phyloP scores from a whole-genome alignment of 2,797 vertebrate species.

The Danionella dracula region DNA sequence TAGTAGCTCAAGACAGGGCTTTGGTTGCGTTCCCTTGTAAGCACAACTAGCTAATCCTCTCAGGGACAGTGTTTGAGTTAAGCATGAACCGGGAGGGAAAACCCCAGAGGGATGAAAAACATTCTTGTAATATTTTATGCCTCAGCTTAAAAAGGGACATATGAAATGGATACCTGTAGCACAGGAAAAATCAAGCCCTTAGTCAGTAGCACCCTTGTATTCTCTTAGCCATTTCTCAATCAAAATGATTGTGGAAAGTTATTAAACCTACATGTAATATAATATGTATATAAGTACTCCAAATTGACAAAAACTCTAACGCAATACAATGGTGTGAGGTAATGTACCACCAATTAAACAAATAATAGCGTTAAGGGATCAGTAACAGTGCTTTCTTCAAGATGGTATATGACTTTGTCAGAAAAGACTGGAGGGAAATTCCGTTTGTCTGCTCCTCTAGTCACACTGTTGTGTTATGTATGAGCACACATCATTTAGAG shows the following conservation, averaged over 20 bases:
- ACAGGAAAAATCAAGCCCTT: not conserved
- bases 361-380: no score
- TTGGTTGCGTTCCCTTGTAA: constrained; percentile 16
- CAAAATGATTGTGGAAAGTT: no score
- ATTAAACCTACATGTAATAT: no score
- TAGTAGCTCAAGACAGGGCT: constrained; percentile 17
- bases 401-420: no score
- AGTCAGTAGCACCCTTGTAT: not conserved
- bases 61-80: constrained; percentile 41
- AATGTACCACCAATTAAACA: no score
- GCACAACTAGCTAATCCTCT: constrained; percentile 29
- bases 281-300: no score
- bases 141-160: constrained; percentile 27
- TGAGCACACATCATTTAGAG: not conserved
- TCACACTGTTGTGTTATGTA: not conserved
- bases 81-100: constrained; percentile 43
- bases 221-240: not conserved
- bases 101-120: constrained; percentile 39
- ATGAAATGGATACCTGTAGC: constrained; percentile 5
- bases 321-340: no score
- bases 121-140: constrained; percentile 44
- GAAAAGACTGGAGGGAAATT: no score
- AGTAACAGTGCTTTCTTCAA: no score
- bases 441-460: no score
- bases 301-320: no score